Evolutionary conservation across 1,140 invertebrate species (phyloP), one percentile per base, ranked within the genome.

Genomic region (Steinernema khuongi): DNA sequence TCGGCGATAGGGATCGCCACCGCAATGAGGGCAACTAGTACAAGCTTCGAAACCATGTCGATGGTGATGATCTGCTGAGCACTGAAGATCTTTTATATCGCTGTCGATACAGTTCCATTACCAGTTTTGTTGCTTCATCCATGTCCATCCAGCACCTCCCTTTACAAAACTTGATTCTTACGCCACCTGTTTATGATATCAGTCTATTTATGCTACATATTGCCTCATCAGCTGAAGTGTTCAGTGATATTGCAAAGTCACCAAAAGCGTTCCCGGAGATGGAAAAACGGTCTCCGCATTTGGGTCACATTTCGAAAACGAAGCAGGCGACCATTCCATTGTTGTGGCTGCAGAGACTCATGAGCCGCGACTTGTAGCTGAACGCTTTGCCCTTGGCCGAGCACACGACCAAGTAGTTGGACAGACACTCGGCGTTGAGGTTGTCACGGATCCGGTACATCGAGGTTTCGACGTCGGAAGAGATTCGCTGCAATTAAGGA

Each of bases 391-490:
- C 50, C 22, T 60, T 60, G 50, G 50, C 26, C 11, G 50, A 60
- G 22, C 50, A 60, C 7, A 60, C 50, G 50, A 60, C 50, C 50
- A 60, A 26, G 50, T 60, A 60, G 50, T 60, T 60, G 11, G 50
- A 60, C 4, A 60, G 50, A 26, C 50, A 60, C 50, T 60, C 50
- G 50, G 50, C 50, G 19, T 60, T 60, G 11, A 60, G 50, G 50
- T 60, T 60, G 50, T 60, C 50, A 22, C 50, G 50, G 50, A 60
- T 60, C 26, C 50, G 50, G 50, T n/a, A 60, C 50, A 60, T 60
- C 19, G 50, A 60, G 19, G 50, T 60, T 22, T 60, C 50, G 11
- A 60, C 50, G 50, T 60, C 50, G 50, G 50, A 60, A 22, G 50
- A 60, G 22, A 60, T 60, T 60, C 50, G 7, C 50, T 60, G 50